Conservation (phyloP, 2,888 invertebrate genomes). For the Erebia epiphron region DNA sequence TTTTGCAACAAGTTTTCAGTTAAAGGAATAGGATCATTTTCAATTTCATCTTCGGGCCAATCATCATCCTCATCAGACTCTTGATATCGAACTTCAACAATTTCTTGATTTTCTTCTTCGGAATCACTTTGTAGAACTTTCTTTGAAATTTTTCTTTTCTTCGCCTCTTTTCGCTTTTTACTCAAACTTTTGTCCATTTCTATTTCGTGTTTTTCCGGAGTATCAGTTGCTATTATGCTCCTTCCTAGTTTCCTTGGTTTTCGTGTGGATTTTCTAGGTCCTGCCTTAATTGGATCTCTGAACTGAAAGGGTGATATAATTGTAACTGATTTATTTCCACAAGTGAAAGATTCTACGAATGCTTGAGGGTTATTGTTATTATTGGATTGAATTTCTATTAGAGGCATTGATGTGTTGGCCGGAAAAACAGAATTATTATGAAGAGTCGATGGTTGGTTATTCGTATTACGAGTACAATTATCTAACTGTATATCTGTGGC, state of each 20-base stretch:
- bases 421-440: neutral
- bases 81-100: neutral
- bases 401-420: conserved; percentile 3
- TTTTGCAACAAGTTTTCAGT: neutral
- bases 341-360: neutral
- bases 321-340: neutral
- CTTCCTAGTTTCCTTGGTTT: conserved; percentile 7
- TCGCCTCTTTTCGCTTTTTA: conserved; percentile 6
- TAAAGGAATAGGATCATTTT: neutral
- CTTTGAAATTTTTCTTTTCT: conserved; percentile 4
- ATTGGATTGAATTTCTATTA: neutral
- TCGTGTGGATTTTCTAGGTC: conserved; percentile 3
- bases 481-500: conserved; percentile 1
- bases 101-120: conserved; percentile 1
- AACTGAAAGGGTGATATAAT: conserved; percentile 7
- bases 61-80: neutral
- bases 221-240: conserved; percentile 1
- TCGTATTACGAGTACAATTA: conserved; percentile 4
- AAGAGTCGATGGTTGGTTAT: conserved; percentile 4
- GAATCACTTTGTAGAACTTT: conserved; percentile 4
- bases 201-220: conserved; percentile 1
- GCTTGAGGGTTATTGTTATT: conserved; percentile 2
- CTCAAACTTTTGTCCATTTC: conserved; percentile 4
- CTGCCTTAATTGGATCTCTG: conserved; percentile 4
- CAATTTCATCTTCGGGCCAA: neutral